Percentiles rank a stretch among this genome's conserved stretches.
phyloP scores from a whole-genome alignment of 2,113 vertebrate species.

The Cathartes aura region DNA sequence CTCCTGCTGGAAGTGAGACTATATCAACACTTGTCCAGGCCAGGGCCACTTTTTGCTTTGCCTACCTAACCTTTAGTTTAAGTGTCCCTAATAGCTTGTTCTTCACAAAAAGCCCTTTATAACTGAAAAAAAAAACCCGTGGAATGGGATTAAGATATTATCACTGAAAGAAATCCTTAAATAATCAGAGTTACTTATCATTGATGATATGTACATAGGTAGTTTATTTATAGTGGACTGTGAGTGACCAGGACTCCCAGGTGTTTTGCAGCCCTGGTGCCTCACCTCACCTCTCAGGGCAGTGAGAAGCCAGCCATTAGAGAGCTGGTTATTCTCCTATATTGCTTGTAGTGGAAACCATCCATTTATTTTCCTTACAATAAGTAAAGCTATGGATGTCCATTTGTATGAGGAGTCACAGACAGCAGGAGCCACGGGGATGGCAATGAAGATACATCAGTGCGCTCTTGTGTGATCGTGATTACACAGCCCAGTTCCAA shows the following conservation, averaged over 20 bases:
- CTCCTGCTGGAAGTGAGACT: neutral
- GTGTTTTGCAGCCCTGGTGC: neutral
- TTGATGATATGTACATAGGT: no score
- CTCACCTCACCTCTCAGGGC: neutral
- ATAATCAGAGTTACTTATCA: neutral
- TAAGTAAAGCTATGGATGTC: neutral
- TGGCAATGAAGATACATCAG: neutral
- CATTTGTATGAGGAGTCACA: neutral
- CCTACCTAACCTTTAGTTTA: neutral
- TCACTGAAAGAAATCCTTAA: neutral
- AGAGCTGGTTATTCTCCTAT: neutral
- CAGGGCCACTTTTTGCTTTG: neutral
- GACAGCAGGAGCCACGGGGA: neutral
- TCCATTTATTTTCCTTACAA: neutral
- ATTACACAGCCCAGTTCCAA: neutral
- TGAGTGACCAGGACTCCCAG: neutral
- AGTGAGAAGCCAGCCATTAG: neutral
- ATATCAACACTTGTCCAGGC: neutral
- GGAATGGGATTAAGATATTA: neutral
- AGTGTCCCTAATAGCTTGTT: neutral
- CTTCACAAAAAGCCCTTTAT: neutral
- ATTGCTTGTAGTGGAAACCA: neutral
- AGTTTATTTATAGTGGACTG: neutral
- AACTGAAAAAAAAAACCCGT: neutral
- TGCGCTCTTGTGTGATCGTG: rapidly evolving